phyloP scores from a whole-genome alignment of 2,888 invertebrate species.

The Xylocampa areola region DNA sequence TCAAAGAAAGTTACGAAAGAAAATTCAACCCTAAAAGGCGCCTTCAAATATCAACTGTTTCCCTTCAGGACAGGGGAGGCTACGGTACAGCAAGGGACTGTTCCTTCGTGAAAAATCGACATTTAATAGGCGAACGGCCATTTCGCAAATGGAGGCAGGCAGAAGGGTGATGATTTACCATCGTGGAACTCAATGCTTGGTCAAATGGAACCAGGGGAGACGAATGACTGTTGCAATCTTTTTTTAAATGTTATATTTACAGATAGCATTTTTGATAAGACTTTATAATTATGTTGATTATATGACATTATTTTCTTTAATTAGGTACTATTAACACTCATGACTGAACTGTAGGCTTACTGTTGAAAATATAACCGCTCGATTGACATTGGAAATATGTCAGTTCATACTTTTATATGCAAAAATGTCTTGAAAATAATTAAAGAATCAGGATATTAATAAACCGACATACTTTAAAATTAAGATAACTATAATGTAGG shows the following conservation, averaged over 20 bases:
- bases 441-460: too few relatives aligned
- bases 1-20: slow-evolving; percentile 49
- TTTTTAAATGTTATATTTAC: slow-evolving; percentile 31
- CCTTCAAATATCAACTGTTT: slow-evolving; percentile 72
- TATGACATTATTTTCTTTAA: too few relatives aligned
- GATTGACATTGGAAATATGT: too few relatives aligned
- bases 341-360: too few relatives aligned
- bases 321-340: too few relatives aligned
- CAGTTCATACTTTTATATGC: too few relatives aligned
- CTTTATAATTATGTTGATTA: too few relatives aligned
- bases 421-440: too few relatives aligned
- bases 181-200: slow-evolving; percentile 55
- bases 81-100: slow-evolving; percentile 50
- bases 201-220: slow-evolving; percentile 55
- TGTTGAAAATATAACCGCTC: too few relatives aligned
- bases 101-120: slow-evolving; percentile 84
- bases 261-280: too few relatives aligned
- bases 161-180: slow-evolving; percentile 77
- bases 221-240: slow-evolving; percentile 45
- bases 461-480: too few relatives aligned
- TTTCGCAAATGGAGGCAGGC: slow-evolving; percentile 70
- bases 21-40: slow-evolving; percentile 53
- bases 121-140: slow-evolving; percentile 86
- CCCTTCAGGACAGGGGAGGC: slow-evolving; percentile 55
- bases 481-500: too few relatives aligned